Evolutionary conservation across 2,888 invertebrate genomes (phyloP).

Genomic region (Odontothrips loti): DNA sequence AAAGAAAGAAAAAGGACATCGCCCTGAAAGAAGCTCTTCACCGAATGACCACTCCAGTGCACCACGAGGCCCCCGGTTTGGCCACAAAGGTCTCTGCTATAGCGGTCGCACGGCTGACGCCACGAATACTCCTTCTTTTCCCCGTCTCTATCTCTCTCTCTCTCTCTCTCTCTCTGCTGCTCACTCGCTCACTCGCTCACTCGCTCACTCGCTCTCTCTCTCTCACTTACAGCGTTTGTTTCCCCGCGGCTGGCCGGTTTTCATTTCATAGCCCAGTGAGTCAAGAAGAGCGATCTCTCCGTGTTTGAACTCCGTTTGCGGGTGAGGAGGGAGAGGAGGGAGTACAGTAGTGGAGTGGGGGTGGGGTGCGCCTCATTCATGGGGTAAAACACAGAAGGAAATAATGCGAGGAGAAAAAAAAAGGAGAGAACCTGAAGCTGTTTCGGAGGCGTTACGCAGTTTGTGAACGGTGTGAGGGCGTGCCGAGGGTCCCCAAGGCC

Average conservation of each 20-base stretch:
- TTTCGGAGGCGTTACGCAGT: too few species aligned
- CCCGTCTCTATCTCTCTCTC: neutral
- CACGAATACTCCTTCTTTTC: too few species aligned
- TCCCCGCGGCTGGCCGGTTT: neutral
- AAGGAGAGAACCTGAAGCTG: too few species aligned
- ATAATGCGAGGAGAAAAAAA: too few species aligned
- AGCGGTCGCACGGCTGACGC: too few species aligned
- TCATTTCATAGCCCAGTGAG: slow-evolving; percentile 18
- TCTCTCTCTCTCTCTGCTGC: neutral
- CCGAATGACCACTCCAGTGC: too few species aligned
- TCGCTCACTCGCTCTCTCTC: neutral
- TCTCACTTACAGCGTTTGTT: neutral
- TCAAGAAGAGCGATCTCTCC: neutral
- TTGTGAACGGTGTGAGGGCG: too few species aligned
- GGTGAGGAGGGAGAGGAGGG: neutral
- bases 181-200: neutral
- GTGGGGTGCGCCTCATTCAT: too few species aligned
- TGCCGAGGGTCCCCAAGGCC: too few species aligned
- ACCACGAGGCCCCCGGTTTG: too few species aligned
- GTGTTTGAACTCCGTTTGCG: neutral
- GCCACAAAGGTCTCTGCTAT: too few species aligned
- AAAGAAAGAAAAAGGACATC: neutral
- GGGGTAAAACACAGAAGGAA: neutral
- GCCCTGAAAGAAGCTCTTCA: neutral
- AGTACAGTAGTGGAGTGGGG: too few species aligned